Conservation (phyloP, 1,140 invertebrate genomes). For the Acromyrmex charruanus region DNA sequence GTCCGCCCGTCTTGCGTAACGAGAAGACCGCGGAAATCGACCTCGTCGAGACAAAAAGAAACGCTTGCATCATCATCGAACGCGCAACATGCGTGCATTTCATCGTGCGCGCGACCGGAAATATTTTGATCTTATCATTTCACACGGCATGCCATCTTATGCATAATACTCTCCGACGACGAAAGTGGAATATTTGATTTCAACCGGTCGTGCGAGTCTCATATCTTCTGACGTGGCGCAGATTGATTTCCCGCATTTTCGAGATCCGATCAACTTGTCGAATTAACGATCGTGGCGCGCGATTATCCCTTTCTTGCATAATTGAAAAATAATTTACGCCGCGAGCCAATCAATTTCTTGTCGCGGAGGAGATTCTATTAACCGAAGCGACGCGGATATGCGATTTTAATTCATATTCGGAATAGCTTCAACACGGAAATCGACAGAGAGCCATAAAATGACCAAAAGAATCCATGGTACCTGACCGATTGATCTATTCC, state of each 20-base stretch:
- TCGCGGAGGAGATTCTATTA: conserved; percentile 25
- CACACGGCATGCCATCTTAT: conserved; percentile 18
- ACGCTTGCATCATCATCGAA: conserved; percentile 56
- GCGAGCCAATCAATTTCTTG: background rate
- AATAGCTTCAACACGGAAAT: conserved; percentile 18
- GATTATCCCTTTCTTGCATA: conserved; percentile 20
- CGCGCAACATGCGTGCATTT: conserved; percentile 51
- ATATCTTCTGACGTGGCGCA: background rate
- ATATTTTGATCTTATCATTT: conserved; percentile 68
- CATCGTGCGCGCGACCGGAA: conserved; percentile 41
- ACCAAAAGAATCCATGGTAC: too few species aligned
- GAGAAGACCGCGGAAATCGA: conserved; percentile 70
- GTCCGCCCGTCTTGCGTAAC: conserved; percentile 72
- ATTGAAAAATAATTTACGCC: conserved; percentile 29
- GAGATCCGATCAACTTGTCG: background rate
- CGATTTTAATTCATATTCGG: conserved; percentile 23
- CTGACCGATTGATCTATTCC: conserved; percentile 1
- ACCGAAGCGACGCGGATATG: background rate
- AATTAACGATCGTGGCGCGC: background rate
- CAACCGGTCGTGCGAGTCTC: background rate
- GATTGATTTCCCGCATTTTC: conserved; percentile 1
- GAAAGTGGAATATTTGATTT: conserved; percentile 24
- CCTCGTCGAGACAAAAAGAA: conserved; percentile 12
- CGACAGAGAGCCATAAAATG: background rate
- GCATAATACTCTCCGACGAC: conserved; percentile 14